Evolutionary conservation across 2,113 vertebrate species (phyloP).

Genomic region (Cyanistes caeruleus): DNA sequence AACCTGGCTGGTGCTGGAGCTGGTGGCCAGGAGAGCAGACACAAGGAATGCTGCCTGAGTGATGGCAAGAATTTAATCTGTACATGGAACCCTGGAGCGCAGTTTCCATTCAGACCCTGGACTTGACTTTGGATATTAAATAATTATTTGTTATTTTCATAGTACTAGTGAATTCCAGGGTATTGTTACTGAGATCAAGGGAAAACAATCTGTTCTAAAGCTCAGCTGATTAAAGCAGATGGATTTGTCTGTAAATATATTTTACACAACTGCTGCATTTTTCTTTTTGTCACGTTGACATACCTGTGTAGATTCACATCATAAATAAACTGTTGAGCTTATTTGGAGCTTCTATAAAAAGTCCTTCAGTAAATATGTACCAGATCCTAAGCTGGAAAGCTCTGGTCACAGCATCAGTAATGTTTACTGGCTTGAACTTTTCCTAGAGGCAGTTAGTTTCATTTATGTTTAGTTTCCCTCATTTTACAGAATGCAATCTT

Average conservation of each 20-base stretch:
- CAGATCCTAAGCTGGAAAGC: not conserved
- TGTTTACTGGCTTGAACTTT: not conserved
- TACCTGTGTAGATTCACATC: not conserved
- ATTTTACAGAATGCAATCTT: not conserved
- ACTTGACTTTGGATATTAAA: not conserved
- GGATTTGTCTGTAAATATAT: constrained; percentile 44
- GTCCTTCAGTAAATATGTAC: constrained; percentile 5
- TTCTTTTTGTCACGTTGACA: not conserved
- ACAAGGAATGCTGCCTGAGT: not conserved
- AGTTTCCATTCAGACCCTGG: not conserved
- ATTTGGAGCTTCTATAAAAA: not conserved
- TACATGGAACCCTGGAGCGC: not conserved
- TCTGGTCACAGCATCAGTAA: not conserved
- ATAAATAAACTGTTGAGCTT: constrained; percentile 38
- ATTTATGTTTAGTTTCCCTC: not conserved
- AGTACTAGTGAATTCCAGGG: not conserved
- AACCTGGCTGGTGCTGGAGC: not conserved
- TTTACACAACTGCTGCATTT: constrained; percentile 23
- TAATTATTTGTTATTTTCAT: constrained; percentile 25
- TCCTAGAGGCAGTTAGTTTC: not conserved
- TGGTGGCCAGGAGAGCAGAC: not conserved
- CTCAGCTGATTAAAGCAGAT: constrained; percentile 55
- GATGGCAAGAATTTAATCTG: not conserved
- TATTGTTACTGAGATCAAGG: constrained; percentile 34
- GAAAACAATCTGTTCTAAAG: constrained; percentile 39